A percentile compares a stretch with the other conserved stretches of the same genome.
These are phyloP conservation scores for Lampropteryx suffumata DNA, from an alignment of 2,888 invertebrate species.

Conservation along the genomic window DNA sequence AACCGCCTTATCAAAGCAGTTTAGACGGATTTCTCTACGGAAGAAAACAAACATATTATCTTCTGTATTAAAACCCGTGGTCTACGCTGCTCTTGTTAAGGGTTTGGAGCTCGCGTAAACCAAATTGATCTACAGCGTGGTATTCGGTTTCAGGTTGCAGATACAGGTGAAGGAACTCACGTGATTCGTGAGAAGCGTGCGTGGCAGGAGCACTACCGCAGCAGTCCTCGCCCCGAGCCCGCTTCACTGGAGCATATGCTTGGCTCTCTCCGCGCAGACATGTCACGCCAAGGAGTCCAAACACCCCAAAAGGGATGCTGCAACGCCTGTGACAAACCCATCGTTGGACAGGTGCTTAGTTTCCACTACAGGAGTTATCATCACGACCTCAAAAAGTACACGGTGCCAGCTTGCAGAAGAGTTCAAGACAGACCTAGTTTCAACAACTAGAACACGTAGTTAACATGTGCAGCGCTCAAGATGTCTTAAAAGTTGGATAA, in stretches of 20 bases:
- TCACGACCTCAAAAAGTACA: too few species aligned
- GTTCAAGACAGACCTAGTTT: too few species aligned
- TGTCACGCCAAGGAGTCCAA: constrained; percentile 99
- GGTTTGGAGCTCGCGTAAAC: too few species aligned
- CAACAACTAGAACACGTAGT: too few species aligned
- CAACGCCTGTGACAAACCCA: constrained; percentile 99
- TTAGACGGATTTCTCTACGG: too few species aligned
- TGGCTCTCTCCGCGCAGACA: constrained; percentile 96
- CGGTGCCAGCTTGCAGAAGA: too few species aligned
- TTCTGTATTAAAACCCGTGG: too few species aligned
- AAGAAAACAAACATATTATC: too few species aligned
- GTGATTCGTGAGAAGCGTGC: constrained; percentile 85
- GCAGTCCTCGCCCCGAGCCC: constrained; percentile 82
- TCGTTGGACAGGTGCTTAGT: constrained; percentile 95
- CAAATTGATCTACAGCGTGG: background rate
- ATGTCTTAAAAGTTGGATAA: background rate
- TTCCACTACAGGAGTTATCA: background rate
- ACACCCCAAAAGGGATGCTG: constrained; percentile 99
- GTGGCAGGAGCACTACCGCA: constrained; percentile 80
- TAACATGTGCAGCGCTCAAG: background rate
- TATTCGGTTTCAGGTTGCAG: constrained; percentile 60
- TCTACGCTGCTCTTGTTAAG: too few species aligned
- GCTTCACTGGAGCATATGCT: constrained; percentile 91
- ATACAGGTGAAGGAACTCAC: constrained; percentile 74
- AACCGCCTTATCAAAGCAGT: background rate